These are phyloP conservation scores for Myotis davidii DNA, from an alignment of 2,113 vertebrate genomes.

Conservation along the genomic window DNA sequence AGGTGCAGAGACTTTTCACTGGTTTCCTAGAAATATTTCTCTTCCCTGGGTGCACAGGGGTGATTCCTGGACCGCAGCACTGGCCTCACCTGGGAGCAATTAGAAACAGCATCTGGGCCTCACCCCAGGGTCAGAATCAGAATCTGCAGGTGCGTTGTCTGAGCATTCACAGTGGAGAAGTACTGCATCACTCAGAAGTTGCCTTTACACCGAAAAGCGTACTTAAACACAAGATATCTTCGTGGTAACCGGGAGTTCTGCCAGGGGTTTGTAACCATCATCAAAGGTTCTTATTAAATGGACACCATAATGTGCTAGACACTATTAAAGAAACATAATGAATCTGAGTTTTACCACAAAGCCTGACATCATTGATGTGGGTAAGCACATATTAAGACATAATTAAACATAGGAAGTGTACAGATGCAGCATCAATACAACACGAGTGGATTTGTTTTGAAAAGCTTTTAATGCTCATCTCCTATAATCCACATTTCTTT, in stretches of 20 bases:
- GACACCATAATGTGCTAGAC: background rate
- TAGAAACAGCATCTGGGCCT: background rate
- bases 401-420: conserved; percentile 21
- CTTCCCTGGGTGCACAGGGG: background rate
- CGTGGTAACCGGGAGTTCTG: background rate
- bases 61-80: background rate
- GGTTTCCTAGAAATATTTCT: background rate
- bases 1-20: background rate
- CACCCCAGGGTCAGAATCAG: background rate
- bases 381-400: conserved; percentile 26
- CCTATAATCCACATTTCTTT: conserved; percentile 32
- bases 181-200: background rate
- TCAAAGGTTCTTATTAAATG: conserved; percentile 52
- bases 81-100: background rate
- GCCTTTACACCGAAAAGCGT: background rate
- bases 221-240: background rate
- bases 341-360: conserved; percentile 47
- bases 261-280: background rate
- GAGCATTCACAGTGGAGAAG: background rate
- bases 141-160: background rate
- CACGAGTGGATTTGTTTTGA: conserved; percentile 18
- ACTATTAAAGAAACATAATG: background rate
- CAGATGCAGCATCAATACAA: conserved; percentile 8
- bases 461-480: conserved; percentile 32
- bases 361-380: conserved; percentile 38